Percentiles rank a stretch among this genome's conserved stretches.
These are phyloP conservation scores for Puma concolor DNA, from an alignment of 2,113 vertebrate genomes.

Conservation along the genomic window DNA sequence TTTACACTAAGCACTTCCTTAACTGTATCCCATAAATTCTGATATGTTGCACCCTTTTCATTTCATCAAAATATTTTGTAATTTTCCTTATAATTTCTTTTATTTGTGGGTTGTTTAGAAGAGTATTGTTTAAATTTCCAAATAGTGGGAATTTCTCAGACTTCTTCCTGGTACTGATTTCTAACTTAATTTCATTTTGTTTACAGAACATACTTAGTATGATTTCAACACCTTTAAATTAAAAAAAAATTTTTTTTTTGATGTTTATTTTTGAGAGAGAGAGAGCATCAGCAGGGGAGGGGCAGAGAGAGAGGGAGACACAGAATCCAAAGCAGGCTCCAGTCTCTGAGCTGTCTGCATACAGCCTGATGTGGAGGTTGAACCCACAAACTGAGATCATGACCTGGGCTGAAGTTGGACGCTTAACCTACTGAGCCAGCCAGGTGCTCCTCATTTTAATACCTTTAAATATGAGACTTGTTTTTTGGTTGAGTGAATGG, in stretches of 20 bases:
- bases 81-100: constrained; percentile 21
- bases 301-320: too few species aligned
- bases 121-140: not conserved
- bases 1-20: not conserved
- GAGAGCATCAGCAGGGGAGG: too few species aligned
- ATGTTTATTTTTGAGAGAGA: too few species aligned
- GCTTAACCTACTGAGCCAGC: too few species aligned
- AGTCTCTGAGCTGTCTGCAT: too few species aligned
- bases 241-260: too few species aligned
- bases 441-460: not conserved
- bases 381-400: too few species aligned
- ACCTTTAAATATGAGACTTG: not conserved
- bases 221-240: not conserved
- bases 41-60: not conserved
- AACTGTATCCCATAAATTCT: not conserved
- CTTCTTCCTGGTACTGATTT: not conserved
- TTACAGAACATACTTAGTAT: not conserved
- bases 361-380: too few species aligned
- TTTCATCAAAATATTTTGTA: constrained; percentile 17
- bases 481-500: not conserved
- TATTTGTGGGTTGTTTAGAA: not conserved
- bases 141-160: not conserved
- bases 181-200: not conserved
- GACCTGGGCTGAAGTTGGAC: too few species aligned
- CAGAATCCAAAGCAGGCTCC: too few species aligned